phyloP scores from a whole-genome alignment of 2,888 invertebrate species.

The Protodeltote pygarga region DNA sequence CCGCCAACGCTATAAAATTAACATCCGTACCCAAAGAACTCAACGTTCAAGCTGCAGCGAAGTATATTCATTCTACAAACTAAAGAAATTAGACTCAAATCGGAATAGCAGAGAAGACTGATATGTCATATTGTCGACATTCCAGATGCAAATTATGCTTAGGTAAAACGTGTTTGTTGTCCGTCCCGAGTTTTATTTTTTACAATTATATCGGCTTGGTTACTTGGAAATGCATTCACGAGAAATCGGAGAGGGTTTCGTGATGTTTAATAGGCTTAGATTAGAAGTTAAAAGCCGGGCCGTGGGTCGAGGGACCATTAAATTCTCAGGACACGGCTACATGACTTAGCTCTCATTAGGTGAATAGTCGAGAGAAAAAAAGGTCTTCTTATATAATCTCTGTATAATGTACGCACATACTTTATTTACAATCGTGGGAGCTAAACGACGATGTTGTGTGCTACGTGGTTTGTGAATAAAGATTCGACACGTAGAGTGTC shows the following conservation, averaged over 20 bases:
- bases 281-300: conserved; percentile 83
- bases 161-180: conserved; percentile 85
- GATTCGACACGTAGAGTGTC: no score
- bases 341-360: conserved; percentile 67
- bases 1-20: conserved; percentile 83
- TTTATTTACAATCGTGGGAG: conserved; percentile 31
- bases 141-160: conserved; percentile 83
- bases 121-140: conserved; percentile 37
- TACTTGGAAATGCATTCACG: conserved; percentile 86
- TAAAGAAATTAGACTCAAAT: conserved; percentile 14
- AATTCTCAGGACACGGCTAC: conserved; percentile 71
- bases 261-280: conserved; percentile 85
- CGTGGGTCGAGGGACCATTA: conserved; percentile 70
- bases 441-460: conserved; percentile 7
- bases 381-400: conserved; percentile 30
- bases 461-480: not conserved
- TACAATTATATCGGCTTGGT: conserved; percentile 84
- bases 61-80: conserved; percentile 40
- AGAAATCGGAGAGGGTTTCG: conserved; percentile 80
- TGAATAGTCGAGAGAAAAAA: conserved; percentile 50
- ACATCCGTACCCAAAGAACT: conserved; percentile 47
- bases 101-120: not conserved
- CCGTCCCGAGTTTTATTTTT: conserved; percentile 83
- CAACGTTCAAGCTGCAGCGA: conserved; percentile 35
- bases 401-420: conserved; percentile 22